Base-by-base conservation (phyloP, 2,797 vertebrate species). In the Pelochelys cantorii region DNA sequence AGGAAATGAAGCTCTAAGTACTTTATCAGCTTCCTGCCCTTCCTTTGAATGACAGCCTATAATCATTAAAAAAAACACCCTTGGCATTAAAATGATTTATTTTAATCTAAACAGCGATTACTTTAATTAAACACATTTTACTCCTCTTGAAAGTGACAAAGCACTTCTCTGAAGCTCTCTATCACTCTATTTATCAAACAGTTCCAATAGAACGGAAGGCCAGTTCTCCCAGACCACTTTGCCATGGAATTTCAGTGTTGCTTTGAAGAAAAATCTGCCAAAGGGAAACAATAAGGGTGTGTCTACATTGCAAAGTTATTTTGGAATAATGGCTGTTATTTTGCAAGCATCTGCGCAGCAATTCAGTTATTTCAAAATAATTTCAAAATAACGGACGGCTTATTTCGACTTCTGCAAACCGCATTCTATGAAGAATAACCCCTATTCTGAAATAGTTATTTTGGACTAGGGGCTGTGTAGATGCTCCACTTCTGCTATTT, bases 111-210 rank as follows among this genome's bases (percentile, higher is more conserved):
- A 95, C 81, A 96, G 94, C 93, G 91, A 97, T 97, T 95, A 94
- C 89, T 97, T 97, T 97, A 97, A 98, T 98, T 98, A 97, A 97
- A 96, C 96, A 94, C 83, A 89, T 56, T 97, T 96, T 97, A 90
- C 97, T 97, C 62, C 65, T 90, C 89, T 88, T 94, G 89, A 95
- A 97, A 92, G 74, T 96, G 93, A 92, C 94, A 91, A 93, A 97
- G 92, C 56, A 93, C 83, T 95, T 71, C 86, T 95, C 94, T 91
- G 88, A 94, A 96, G 91, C 89, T 56, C 86, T 95, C 87, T 81
- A 87, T 81, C 93, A 92, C 88, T 91, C 93, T 95, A 97, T 96
- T 97, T 96, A 97, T 96, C 94, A 97, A 94, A 91, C 23, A 1
- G 60, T 93, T 96, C 94, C 77, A 75, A 54, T 87, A 81, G 84